Percentiles rank a stretch among this genome's conserved stretches.
Evolutionary conservation across 2,797 vertebrate species (phyloP).

Genomic region (Danio albolineatus): DNA sequence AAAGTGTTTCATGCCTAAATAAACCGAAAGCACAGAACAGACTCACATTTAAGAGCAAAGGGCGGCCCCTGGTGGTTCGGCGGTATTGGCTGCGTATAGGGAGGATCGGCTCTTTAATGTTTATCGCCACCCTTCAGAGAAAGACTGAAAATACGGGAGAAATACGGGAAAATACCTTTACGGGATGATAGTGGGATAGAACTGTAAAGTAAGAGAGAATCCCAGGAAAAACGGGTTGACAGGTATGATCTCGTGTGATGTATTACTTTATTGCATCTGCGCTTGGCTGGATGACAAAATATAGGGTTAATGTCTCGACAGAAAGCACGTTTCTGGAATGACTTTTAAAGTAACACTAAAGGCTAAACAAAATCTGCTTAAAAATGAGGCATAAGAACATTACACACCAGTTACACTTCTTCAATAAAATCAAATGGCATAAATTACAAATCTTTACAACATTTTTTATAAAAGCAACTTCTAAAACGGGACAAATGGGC

Average conservation of each 20-base stretch:
- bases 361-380: conserved; percentile 68
- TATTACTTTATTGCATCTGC: conserved; percentile 80
- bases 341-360: conserved; percentile 67
- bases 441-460: conserved; percentile 91
- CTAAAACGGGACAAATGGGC: conserved; percentile 46
- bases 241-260: conserved; percentile 45
- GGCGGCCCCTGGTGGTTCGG: too few relatives aligned
- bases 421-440: conserved; percentile 82
- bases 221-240: too few relatives aligned
- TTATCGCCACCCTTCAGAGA: too few relatives aligned
- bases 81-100: too few relatives aligned
- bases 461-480: conserved; percentile 69
- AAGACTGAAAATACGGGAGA: too few relatives aligned
- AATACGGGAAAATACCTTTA: too few relatives aligned
- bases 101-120: too few relatives aligned
- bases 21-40: too few relatives aligned
- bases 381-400: conserved; percentile 59
- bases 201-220: too few relatives aligned
- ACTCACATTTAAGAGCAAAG: too few relatives aligned
- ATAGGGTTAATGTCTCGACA: conserved; percentile 62
- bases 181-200: too few relatives aligned
- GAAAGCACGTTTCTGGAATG: conserved; percentile 76
- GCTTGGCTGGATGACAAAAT: conserved; percentile 71
- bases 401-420: conserved; percentile 78
- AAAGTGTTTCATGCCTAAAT: too few relatives aligned